Evolutionary conservation across 2,888 invertebrate genomes (phyloP).

Genomic region (Melinaea menophilus): DNA sequence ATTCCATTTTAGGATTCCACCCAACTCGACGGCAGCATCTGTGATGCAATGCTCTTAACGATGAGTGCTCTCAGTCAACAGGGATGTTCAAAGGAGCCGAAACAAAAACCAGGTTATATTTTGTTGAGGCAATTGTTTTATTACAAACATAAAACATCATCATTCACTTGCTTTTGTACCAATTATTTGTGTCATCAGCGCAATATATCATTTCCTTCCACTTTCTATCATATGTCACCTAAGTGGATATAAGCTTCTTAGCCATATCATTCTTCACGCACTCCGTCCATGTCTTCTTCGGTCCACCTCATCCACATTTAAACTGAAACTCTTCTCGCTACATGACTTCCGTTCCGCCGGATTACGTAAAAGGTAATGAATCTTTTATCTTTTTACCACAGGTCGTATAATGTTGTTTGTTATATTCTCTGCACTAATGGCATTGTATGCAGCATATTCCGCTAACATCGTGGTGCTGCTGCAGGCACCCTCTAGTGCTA

Average conservation of each 20-base stretch:
- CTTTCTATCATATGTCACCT: too few relatives aligned
- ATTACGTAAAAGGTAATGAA: too few relatives aligned
- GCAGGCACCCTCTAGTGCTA: conserved; percentile 79
- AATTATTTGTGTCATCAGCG: too few relatives aligned
- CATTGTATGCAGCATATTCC: conserved; percentile 81
- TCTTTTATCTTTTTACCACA: conserved; percentile 27
- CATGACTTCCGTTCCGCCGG: too few relatives aligned
- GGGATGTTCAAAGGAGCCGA: conserved; percentile 72
- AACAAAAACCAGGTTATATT: conserved; percentile 45
- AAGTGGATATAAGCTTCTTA: too few relatives aligned
- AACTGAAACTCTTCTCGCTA: too few relatives aligned
- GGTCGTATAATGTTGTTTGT: conserved; percentile 58
- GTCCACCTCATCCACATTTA: too few relatives aligned
- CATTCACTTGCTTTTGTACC: too few relatives aligned
- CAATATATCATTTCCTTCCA: too few relatives aligned
- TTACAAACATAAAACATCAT: neutral
- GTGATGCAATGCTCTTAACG: conserved; percentile 70
- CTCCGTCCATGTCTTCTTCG: too few relatives aligned
- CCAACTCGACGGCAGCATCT: conserved; percentile 50
- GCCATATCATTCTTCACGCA: too few relatives aligned
- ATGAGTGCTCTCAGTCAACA: conserved; percentile 79
- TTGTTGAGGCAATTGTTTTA: neutral
- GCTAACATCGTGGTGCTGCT: conserved; percentile 83
- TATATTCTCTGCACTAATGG: conserved; percentile 65
- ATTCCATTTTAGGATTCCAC: conserved; percentile 40